Evolutionary conservation across 2,888 invertebrate genomes (phyloP), one percentile per base, ranked within the genome.

Genomic region (Agrochola macilenta): DNA sequence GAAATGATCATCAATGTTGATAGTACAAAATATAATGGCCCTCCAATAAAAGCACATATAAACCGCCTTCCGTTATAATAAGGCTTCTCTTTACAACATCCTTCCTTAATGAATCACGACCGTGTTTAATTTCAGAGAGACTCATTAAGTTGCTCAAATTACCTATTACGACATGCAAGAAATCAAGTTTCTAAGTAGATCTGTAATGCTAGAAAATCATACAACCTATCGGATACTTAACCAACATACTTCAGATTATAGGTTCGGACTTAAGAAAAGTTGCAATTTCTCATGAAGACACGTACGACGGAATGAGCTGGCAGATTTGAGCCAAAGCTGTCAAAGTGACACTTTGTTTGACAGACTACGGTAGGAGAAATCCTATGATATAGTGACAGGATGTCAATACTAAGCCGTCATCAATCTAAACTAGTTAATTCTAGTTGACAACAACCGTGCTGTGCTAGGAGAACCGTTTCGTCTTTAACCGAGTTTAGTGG

Each of bases 41-140:
- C 43, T 30, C 30, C 39, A 71, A 71, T 80, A 54, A 79, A 65
- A 63, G 11, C 52, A 54, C 26, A 64, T 1, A 46, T 30, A 65
- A 61, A 49, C 35, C 61, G 35, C 30, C 57, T 69, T 66, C 76
- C 74, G 76, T 74, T 78, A 79, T 76, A 79, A 66, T 74, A 68
- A 69, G 75, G 69, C 66, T 85, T 80, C 83, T 69, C 64, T 72
- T 69, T 69, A 75, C 76, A 58, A 80, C 82, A 76, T 84, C 84
- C 84, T 83, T 86, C 70, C 76, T 70, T 64, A 76, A 78, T 79
- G 66, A 79, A 68, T 82, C 82, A 79, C 74, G 54, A 71, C n/a
- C 71, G 65, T 70, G n/a, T 69, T 69, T 78, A 73, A 76, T 76
- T 74, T 81, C 69, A 73, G 7, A 64, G 39, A 52, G 14, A 20